Base-by-base conservation (phyloP, 2,888 invertebrate species). In the Drosophila niveifrons region DNA sequence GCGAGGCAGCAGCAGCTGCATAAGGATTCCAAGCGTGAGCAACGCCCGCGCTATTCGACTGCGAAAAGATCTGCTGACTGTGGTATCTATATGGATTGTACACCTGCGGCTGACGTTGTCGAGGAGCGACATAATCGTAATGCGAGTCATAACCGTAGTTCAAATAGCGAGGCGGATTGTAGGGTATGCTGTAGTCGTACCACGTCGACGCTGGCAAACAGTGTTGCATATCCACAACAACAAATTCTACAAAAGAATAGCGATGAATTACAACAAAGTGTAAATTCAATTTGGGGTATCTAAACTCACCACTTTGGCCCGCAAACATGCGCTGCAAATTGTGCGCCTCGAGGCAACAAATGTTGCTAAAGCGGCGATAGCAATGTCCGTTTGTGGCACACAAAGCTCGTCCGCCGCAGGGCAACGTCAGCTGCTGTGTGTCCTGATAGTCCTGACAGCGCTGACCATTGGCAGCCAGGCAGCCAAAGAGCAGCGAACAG, bases 321-420 rank as follows among this genome's bases (percentile, higher is more conserved):
- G 50, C 28, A 29, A 72, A 72, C 9, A 68, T 17, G 43, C 51
- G 8, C 1, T 68, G 55, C 62, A 61, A 41, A 43, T 75, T 75
- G 31, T 50, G 17, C 7, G 55, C 7, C 10, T 36, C 28, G 11
- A 77, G 34, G 9, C 1, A 8, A 23, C 75, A 77, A 23, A 58
- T 3, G 34, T 58, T 67, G 3, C 55, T 17, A 9, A 77, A 72
- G 13, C 15, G n/a, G 7, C 73, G 67, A 43, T 72, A 72, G 28
- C 78, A 75, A 18, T 55, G 48, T 7, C 75, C 78, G 17, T 75
- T 65, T 18, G 47, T 56, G 13, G 62, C 73, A 6, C 75, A 75
- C 2, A 77, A 61, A n/a, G 75, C 29, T 0, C 47, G 46, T 1
- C 68, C 61, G 2, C 68, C 62, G 18, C 75, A 75, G 46, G 18